Base-by-base conservation (phyloP, 2,113 vertebrate genomes). In the Catharus bicknelli region DNA sequence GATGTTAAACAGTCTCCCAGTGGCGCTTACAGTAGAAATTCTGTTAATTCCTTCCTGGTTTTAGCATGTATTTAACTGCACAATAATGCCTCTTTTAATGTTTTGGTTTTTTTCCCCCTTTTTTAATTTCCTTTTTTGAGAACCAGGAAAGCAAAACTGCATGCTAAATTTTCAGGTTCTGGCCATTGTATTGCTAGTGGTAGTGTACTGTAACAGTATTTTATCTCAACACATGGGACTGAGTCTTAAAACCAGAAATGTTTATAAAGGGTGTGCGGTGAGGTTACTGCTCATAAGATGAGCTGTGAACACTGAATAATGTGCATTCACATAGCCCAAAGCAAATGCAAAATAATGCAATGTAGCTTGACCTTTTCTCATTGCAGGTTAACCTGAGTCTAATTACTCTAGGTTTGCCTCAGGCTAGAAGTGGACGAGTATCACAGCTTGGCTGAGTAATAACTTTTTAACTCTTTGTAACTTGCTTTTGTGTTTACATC, bases 321-420 rank as follows among this genome's bases (percentile, higher is more conserved):
- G 42, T 58, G 63, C 23, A 19, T 87, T 90, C 90, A 74, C 34
- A 38, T 90, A 80, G 92, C 95, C 95, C 75, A 90, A 62, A 96
- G 93, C 92, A 86, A 93, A 94, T 95, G 83, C 95, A 94, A 86
- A 95, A 91, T 96, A 95, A 77, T 93, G 92, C 90, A 42, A 34
- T 90, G 68, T 17, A 67, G 79, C 79, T 74, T 90, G 93, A 95
- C 95, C 95, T 96, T 95, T 96, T 50, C 92, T 95, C 90, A 14
- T 90, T 94, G 85, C 51, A 63, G 82, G 93, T 96, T 95, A 96
- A 95, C 90, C 92, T 63, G 55, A 70, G 83, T 91, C 90, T 95
- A 93, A 96, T 96, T 96, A 93, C 70, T 85, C 59, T 11, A 54
- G 34, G 26, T 91, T 94, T 95, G 93, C 95, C 85, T 88, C 54